Percentiles rank a stretch among this genome's conserved stretches.
Conservation (phyloP, 35 echinoderm and acorn worm genomes). For the Amphiura filiformis region DNA sequence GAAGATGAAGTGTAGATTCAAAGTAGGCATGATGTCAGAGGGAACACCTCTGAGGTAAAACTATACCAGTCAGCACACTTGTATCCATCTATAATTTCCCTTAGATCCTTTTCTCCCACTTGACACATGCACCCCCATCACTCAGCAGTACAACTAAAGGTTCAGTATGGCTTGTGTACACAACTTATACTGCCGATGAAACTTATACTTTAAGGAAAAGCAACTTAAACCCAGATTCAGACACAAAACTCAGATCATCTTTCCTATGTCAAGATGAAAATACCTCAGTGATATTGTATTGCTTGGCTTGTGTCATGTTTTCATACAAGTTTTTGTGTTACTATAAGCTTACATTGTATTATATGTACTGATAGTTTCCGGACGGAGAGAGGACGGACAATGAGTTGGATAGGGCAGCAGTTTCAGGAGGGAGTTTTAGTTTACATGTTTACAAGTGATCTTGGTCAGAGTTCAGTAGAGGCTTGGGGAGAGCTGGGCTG, state of each 20-base stretch:
- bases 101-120: constrained; percentile 2
- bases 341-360: too few species aligned
- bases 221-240: background rate
- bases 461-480: too few species aligned
- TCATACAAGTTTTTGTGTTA: too few species aligned
- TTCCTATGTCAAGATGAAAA: constrained; percentile 3
- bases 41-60: background rate
- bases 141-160: background rate
- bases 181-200: background rate
- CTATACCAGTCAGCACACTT: constrained; percentile 3
- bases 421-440: too few species aligned
- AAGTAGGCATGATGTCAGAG: background rate
- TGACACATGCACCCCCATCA: constrained; percentile 9
- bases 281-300: background rate
- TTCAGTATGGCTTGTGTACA: background rate
- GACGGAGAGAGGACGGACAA: too few species aligned
- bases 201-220: background rate
- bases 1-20: too few species aligned
- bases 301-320: too few species aligned
- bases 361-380: too few species aligned
- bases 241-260: background rate
- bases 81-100: background rate
- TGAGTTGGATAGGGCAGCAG: too few species aligned
- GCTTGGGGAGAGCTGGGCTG: too few species aligned
- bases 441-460: too few species aligned